phyloP scores from a whole-genome alignment of 2,888 invertebrate species.

The Tyria jacobaeae region DNA sequence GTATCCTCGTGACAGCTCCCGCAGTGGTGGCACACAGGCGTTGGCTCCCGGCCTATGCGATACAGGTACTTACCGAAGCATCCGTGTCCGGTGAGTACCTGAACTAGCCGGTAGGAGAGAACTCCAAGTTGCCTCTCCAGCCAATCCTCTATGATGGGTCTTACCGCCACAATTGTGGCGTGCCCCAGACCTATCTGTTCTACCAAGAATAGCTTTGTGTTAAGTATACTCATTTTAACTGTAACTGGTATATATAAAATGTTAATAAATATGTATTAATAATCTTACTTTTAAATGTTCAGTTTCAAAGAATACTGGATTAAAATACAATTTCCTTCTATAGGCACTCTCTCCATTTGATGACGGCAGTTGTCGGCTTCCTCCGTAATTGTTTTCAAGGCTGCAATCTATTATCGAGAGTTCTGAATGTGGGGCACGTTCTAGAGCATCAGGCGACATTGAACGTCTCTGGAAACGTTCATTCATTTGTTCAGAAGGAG shows the following conservation, averaged over 20 bases:
- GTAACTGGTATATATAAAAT: not conserved
- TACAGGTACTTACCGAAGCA: no score
- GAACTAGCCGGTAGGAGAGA: no score
- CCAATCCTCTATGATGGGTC: no score
- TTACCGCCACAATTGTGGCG: no score
- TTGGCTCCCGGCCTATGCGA: no score
- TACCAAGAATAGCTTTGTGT: not conserved
- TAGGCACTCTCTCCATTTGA: slow-evolving; percentile 77
- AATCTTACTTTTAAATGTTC: slow-evolving; percentile 91
- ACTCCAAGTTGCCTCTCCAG: no score
- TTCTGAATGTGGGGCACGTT: slow-evolving; percentile 81
- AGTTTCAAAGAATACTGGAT: slow-evolving; percentile 96
- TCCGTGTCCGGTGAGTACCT: no score
- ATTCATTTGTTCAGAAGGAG: slow-evolving; percentile 65
- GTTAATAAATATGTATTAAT: not conserved
- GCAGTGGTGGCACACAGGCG: no score
- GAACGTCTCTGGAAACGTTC: slow-evolving; percentile 75
- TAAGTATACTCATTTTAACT: not conserved
- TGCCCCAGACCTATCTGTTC: no score
- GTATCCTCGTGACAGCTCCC: no score
- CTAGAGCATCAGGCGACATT: slow-evolving; percentile 76
- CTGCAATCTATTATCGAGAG: slow-evolving; percentile 80
- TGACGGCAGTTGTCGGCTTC: slow-evolving; percentile 65
- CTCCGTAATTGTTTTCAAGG: slow-evolving; percentile 61
- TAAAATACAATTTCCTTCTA: slow-evolving; percentile 94